Base-by-base conservation (phyloP, 1,140 invertebrate species). In the Campoletis sonorensis region DNA sequence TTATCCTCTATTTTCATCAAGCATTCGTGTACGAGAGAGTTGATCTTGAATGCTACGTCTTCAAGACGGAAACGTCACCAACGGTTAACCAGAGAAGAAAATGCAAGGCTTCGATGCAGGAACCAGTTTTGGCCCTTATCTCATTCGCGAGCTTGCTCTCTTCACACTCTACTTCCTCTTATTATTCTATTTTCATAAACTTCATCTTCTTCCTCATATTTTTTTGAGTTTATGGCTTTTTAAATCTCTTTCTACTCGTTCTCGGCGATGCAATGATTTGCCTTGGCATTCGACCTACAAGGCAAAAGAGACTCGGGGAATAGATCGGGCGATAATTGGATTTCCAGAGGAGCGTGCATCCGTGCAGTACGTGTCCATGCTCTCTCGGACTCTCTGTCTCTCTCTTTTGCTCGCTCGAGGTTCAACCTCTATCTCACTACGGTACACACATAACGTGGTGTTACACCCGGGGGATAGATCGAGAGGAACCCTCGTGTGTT, bases 41-140 rank as follows among this genome's bases (percentile, higher is more conserved):
- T 45, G 40, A 45, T 1, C 40, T 70, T 77, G 80, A 51, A 45
- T 13, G 11, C 30, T 13, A 15, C 30, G 27, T 30, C 67, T 73
- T 82, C 76, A 51, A 79, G 45, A 79, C 81, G 81, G 81, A 82
- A 82, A 82, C 71, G 76, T 82, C 81, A 49, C 16, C 7, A 75
- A 13, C 21, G 73, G 26, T 70, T 58, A 71, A 33, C 71, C 3
- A 23, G 33, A 67, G 78, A 54, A 40, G 67, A 79, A 71, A 54
- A 71, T 79, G 30, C 49, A 30, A 71, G 58, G 70, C 67, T 33
- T 51, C 18, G 27, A 70, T 33, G 16, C 18, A 70, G 30, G 27
- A 70, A 64, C 61, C 61, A 26, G 61, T 64, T 23, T 27, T 49
- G 4, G 30, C 8, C 26, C 75, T 81, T 81, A 81, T 78, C 75